Base-by-base conservation (phyloP, 2,888 invertebrate genomes). In the Sialis fuliginosa region DNA sequence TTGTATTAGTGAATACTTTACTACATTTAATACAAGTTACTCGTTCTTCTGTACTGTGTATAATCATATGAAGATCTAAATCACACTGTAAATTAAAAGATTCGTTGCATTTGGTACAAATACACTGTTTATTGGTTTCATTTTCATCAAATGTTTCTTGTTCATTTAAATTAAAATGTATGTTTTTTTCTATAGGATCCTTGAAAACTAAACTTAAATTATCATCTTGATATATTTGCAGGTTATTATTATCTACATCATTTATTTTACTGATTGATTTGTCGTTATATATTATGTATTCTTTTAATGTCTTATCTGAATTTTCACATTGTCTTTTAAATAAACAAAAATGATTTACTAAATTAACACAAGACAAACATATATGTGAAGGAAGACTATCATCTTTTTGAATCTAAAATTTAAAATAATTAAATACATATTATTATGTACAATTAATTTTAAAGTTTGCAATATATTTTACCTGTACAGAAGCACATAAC, bases 281-380 rank as follows among this genome's bases (percentile, higher is more conserved):
- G 6, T 33, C 10, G 9, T 32, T 12, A 7, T 33, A 8, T 43
- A n/a, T 33, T 8, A 43, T 32, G 12, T 43, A 32, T 43, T 43
- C 43, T 10, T 34, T 33, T 32, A 61, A 48, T 30, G 53, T 52
- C 30, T 52, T 52, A 47, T 60, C 53, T 2, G 60, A 58, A 45
- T 56, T 55, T 43, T 59, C 45, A 48, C 60, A 60, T 5, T 56
- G 51, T 47, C 57, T 57, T 50, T 57, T 58, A 48, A 62, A 62
- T 37, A 52, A 49, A 43, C 55, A 55, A 6, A 55, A 56, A 33
- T 51, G 52, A 40, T 53, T 49, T 49, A 60, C 51, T 49, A 57
- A 55, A 10, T 48, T 42, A 50, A 53, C 54, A 46, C 61, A 62
- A 47, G 58, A 52, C 9, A 39, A 47, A 48, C 61, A 62, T 31